phyloP scores from a whole-genome alignment of 2,113 vertebrate species.

The Podocnemis expansa region DNA sequence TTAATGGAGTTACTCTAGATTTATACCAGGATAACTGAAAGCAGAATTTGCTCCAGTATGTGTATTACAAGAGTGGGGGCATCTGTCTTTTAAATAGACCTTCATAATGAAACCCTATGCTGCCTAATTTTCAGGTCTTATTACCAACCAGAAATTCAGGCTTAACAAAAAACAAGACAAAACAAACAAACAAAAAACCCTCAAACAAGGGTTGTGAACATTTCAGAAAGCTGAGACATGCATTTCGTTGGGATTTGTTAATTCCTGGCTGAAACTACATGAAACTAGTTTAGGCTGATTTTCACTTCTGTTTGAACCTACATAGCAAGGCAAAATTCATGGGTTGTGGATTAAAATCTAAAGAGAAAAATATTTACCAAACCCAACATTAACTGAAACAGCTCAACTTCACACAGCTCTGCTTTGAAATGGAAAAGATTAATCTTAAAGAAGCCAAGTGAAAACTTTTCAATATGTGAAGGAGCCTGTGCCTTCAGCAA shows the following conservation, averaged over 20 bases:
- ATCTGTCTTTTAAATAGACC: neutral
- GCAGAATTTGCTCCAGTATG: neutral
- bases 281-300: neutral
- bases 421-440: neutral
- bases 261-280: neutral
- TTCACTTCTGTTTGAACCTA: neutral
- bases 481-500: neutral
- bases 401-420: neutral
- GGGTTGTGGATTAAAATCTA: neutral
- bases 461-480: neutral
- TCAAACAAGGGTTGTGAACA: neutral
- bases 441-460: neutral
- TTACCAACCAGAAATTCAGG: neutral
- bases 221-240: neutral
- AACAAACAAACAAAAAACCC: too few relatives aligned
- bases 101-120: neutral
- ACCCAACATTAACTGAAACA: neutral
- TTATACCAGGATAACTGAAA: neutral
- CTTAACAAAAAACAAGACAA: neutral
- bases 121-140: neutral
- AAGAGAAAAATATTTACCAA: neutral
- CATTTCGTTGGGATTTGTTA: neutral
- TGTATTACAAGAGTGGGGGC: neutral
- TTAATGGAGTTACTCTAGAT: neutral
- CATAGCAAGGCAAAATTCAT: neutral